A percentile compares a stretch with the other conserved stretches of the same genome.
phyloP scores from a whole-genome alignment of 2,888 invertebrate genomes.

The Zaprionus lineosus region DNA sequence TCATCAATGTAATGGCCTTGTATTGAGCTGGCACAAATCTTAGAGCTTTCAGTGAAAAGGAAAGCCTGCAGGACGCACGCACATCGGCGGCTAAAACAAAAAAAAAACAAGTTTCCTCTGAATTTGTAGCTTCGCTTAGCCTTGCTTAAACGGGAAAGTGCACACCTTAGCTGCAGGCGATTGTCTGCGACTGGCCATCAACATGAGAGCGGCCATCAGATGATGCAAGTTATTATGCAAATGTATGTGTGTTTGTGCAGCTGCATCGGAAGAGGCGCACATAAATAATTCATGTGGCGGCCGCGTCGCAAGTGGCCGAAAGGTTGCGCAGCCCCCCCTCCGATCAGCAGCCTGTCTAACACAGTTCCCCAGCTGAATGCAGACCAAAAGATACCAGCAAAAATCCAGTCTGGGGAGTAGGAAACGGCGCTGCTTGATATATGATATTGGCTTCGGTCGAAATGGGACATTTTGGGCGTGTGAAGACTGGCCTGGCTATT shows the following conservation, averaged over 20 bases:
- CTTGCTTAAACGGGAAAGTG: background rate
- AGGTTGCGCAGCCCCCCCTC: conserved; percentile 26
- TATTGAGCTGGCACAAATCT: no score
- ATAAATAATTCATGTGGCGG: conserved; percentile 51
- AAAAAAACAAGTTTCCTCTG: background rate
- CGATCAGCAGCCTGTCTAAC: conserved; percentile 14
- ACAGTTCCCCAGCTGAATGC: conserved; percentile 26
- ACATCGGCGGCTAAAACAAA: background rate
- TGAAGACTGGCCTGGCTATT: conserved; percentile 31
- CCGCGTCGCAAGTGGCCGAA: conserved; percentile 30
- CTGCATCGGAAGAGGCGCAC: conserved; percentile 27
- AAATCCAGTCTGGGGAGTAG: background rate
- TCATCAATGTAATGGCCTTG: no score
- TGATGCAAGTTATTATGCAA: conserved; percentile 38
- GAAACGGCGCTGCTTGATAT: conserved; percentile 16
- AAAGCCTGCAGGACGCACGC: no score
- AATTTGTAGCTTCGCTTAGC: background rate
- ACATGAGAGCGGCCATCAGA: conserved; percentile 16
- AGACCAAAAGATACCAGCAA: conserved; percentile 4
- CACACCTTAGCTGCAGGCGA: background rate
- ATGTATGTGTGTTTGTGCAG: conserved; percentile 30
- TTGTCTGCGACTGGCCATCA: conserved; percentile 13
- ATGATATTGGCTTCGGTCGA: conserved; percentile 10
- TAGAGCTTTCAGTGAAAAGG: no score
- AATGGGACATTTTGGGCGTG: conserved; percentile 33